Evolutionary conservation across 2,113 vertebrate species (phyloP), one percentile per base, ranked within the genome.

Genomic region (Microtus montanus): DNA sequence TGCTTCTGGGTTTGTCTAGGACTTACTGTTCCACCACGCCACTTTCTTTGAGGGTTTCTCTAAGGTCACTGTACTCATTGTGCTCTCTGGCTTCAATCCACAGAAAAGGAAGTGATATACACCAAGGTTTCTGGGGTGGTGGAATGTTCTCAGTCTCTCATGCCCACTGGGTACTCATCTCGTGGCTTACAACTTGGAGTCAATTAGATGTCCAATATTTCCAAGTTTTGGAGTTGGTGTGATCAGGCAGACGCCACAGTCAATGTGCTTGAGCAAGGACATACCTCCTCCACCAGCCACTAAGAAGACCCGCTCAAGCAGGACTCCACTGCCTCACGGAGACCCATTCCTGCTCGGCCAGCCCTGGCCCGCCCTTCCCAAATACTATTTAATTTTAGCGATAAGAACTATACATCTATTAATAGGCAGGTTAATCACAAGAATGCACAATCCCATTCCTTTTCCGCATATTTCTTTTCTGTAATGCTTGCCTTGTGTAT

Each of bases 51-150:
- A 54, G 52, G 52, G 17, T 54, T 54, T 54, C 52, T 54, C 52
- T 54, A 54, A 54, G 52, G 52, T 54, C 52, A 97, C 94, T n/a
- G 97, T 95, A 11, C 97, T 97, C 97, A 97, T 97, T 58, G 75
- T 95, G 94, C 12, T 85, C 78, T 49, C 11, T 20, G 68, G 68
- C 74, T 85, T 63, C 73, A 11, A n/a, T 41, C 83, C n/a, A n/a
- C 2, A 33, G 77, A 58, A 63, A 19, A 44, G 26, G 33, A 47
- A n/a, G 85, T 26, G 47, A 41, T 20, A 47, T 44, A 38, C 15
- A 33, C 35, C 33, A 13, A 47, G 52, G 49, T 74, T 5, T 64
- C 44, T 58, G 44, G n/a, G 26, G 26, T 28, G 33, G 54, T 0
- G 0, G 2, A 15, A 22, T 1, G 52, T n/a, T 71, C 35, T 89